A percentile compares a stretch with the other conserved stretches of the same genome.
phyloP scores from a whole-genome alignment of 2,797 vertebrate species.

The Hippoglossus hippoglossus region DNA sequence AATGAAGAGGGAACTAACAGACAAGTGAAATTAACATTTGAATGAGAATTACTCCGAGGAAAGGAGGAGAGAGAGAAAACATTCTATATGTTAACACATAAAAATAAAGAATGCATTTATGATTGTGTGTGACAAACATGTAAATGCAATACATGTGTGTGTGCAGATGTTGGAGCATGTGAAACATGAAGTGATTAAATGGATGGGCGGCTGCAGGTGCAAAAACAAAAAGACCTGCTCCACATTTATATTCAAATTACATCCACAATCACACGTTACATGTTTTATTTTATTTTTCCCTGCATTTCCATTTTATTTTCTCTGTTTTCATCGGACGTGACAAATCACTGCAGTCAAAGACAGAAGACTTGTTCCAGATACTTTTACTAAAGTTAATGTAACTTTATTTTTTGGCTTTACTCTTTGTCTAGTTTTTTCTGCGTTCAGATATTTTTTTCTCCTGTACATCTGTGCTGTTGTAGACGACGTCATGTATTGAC shows the following conservation, averaged over 20 bases:
- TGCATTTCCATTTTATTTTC: constrained; percentile 9
- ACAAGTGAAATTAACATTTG: neutral
- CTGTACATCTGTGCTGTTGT: neutral
- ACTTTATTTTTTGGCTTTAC: neutral
- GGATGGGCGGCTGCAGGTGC: constrained; percentile 42
- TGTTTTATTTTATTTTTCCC: constrained; percentile 6
- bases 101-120: neutral
- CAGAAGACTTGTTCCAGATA: constrained; percentile 28
- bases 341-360: constrained; percentile 26
- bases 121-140: neutral
- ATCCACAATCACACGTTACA: constrained; percentile 12
- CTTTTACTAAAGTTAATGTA: constrained; percentile 30
- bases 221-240: constrained; percentile 9
- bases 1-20: neutral
- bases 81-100: neutral
- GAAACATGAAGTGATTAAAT: constrained; percentile 46
- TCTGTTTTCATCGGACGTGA: constrained; percentile 32
- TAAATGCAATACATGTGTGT: constrained; percentile 1
- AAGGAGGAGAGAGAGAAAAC: too few relatives aligned
- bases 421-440: neutral
- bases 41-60: too few relatives aligned
- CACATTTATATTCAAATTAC: constrained; percentile 28
- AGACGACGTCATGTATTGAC: constrained; percentile 6
- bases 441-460: neutral
- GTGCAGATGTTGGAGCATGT: constrained; percentile 6